Evolutionary conservation across 2,113 vertebrate genomes (phyloP).

Genomic region (Pomatorhinus ruficollis): DNA sequence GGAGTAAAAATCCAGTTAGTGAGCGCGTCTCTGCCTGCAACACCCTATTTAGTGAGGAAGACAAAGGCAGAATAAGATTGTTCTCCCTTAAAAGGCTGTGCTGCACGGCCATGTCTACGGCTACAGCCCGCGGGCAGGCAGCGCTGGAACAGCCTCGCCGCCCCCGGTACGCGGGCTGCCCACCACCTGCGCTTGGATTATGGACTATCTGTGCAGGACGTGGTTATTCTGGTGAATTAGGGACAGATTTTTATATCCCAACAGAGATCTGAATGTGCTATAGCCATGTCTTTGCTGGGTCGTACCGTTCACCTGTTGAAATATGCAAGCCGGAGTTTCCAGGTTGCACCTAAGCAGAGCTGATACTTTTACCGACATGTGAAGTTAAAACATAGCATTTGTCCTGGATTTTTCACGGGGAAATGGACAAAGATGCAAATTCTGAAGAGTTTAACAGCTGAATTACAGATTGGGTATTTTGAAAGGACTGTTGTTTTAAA

Average conservation of each 20-base stretch:
- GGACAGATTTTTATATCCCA: background rate
- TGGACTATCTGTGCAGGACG: accelerated
- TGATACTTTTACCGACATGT: background rate
- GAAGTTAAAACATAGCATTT: background rate
- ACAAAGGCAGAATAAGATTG: background rate
- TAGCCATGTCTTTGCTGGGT: background rate
- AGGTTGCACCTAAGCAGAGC: background rate
- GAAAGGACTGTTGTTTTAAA: background rate
- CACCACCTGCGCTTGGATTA: accelerated
- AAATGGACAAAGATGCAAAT: background rate
- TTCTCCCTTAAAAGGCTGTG: conserved; percentile 50
- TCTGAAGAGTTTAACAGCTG: background rate
- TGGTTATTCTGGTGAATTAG: background rate
- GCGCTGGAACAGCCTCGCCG: accelerated
- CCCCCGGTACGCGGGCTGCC: background rate
- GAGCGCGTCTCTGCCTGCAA: background rate
- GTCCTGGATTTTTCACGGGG: background rate
- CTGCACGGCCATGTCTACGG: background rate
- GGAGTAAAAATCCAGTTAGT: background rate
- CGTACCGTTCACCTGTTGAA: background rate
- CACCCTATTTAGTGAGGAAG: background rate
- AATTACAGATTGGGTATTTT: background rate
- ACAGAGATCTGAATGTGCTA: background rate
- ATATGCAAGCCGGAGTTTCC: background rate
- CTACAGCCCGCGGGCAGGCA: background rate